Evolutionary conservation across 2,888 invertebrate genomes (phyloP).

Genomic region (Prosapia bicincta): DNA sequence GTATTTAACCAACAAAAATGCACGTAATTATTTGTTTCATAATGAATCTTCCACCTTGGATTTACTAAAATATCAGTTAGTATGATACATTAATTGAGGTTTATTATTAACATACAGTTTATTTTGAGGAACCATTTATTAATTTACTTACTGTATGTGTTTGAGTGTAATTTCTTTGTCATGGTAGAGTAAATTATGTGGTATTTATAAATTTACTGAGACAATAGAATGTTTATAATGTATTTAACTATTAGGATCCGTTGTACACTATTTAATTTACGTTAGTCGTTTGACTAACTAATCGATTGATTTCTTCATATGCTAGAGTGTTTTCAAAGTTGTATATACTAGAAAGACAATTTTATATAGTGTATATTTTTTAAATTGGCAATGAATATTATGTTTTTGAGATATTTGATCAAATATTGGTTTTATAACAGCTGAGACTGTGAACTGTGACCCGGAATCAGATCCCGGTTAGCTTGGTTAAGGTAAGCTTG

Average conservation of each 20-base stretch:
- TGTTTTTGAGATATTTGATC: background rate
- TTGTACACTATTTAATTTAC: background rate
- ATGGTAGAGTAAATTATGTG: background rate
- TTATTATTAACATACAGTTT: background rate
- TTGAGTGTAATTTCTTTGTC: background rate
- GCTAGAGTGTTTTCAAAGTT: too few relatives aligned
- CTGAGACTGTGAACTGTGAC: background rate
- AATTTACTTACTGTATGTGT: background rate
- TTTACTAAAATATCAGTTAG: background rate
- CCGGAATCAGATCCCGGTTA: background rate
- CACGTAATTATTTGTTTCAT: background rate
- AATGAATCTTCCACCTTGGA: background rate
- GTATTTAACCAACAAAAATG: background rate
- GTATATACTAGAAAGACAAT: too few relatives aligned
- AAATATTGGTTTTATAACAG: background rate
- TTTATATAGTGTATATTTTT: background rate
- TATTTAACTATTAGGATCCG: background rate
- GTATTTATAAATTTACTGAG: background rate
- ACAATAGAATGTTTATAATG: background rate
- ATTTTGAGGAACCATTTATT: background rate
- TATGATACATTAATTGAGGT: background rate
- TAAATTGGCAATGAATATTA: background rate
- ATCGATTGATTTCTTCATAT: too few relatives aligned
- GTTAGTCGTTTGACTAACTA: too few relatives aligned
- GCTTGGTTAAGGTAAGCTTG: background rate